Conservation (phyloP, 2,797 vertebrate species). For the Coccyzus lansbergi region DNA sequence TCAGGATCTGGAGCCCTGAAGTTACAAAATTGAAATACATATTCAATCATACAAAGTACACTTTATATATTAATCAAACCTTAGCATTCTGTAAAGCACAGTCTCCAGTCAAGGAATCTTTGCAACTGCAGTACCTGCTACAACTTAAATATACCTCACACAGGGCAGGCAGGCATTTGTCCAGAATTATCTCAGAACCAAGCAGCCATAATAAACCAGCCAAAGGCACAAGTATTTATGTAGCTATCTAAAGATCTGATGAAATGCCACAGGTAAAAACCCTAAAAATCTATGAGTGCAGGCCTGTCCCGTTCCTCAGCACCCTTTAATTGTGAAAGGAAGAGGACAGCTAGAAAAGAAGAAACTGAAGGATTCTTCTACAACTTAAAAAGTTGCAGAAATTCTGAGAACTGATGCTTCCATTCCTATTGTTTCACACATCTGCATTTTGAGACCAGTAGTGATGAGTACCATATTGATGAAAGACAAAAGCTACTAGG, state of each 20-base stretch:
- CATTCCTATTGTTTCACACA: neutral
- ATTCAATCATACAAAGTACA: neutral
- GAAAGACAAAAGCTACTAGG: neutral
- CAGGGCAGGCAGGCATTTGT: neutral
- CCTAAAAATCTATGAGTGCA: neutral
- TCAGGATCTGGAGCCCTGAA: conserved; percentile 87
- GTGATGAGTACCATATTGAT: neutral
- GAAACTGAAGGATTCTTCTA: neutral
- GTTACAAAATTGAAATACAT: neutral
- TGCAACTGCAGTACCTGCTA: neutral
- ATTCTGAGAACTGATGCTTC: neutral
- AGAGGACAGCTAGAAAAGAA: neutral
- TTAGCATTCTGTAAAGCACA: neutral
- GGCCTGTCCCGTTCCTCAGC: fast-evolving
- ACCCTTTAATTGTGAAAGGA: neutral
- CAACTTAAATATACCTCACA: neutral
- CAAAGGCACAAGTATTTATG: neutral
- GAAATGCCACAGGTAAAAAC: neutral
- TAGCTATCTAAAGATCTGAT: neutral
- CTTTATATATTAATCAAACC: neutral
- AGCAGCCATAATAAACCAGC: neutral
- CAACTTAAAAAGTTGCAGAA: neutral
- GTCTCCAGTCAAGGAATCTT: neutral
- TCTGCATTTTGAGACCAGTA: neutral
- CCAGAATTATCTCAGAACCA: neutral